Conservation (phyloP, 2,113 vertebrate genomes). For the Ochotona curzoniae region DNA sequence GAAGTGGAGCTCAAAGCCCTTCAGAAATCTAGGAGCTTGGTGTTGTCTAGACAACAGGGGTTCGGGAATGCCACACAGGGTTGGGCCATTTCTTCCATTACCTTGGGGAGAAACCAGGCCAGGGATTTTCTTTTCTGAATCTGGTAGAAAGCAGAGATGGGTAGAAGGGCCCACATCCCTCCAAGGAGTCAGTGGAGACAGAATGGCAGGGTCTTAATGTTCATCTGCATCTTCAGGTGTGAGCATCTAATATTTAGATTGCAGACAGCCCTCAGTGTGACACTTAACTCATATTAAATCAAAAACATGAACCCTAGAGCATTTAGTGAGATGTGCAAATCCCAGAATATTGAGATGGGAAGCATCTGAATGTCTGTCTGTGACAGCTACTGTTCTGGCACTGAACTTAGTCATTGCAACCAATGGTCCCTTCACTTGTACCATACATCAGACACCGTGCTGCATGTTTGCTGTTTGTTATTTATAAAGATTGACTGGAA, state of each 20-base stretch:
- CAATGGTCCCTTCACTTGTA: fast-evolving
- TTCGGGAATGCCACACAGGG: not conserved
- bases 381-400: not conserved
- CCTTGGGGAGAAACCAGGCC: not conserved
- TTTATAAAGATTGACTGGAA: no score
- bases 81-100: not conserved
- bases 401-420: not conserved
- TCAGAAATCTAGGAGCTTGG: not conserved
- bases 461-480: not conserved
- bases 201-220: not conserved
- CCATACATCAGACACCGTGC: not conserved
- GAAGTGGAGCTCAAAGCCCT: not conserved
- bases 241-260: not conserved
- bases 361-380: not conserved
- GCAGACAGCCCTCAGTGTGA: not conserved
- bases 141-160: not conserved
- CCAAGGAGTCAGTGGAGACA: not conserved
- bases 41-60: not conserved
- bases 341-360: not conserved
- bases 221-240: not conserved
- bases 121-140: not conserved
- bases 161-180: not conserved
- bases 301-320: not conserved
- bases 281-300: not conserved
- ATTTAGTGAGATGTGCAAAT: not conserved